Evolutionary conservation across 2,797 vertebrate species (phyloP).

Genomic region (Peromyscus attwateri): DNA sequence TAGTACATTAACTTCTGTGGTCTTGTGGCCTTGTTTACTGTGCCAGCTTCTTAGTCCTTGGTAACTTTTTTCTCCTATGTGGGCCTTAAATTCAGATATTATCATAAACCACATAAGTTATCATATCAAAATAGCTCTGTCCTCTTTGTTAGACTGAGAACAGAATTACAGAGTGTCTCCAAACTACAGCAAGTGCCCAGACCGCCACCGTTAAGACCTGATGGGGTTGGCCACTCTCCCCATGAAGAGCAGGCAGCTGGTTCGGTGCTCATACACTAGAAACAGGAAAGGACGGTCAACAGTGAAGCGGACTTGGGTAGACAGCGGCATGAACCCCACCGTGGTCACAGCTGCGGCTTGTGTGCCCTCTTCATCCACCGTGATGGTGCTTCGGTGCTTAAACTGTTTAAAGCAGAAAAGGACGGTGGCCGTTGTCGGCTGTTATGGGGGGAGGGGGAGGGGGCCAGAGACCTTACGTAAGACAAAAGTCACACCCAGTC

Average conservation of each 20-base stretch:
- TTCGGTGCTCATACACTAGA: slow-evolving; percentile 97
- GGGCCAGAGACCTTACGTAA: background rate
- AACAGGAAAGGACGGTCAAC: slow-evolving; percentile 96
- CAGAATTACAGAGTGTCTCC: slow-evolving; percentile 31
- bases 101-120: slow-evolving; percentile 1
- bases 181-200: background rate
- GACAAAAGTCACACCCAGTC: background rate
- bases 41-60: background rate
- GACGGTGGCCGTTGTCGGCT: background rate
- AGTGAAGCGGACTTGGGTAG: slow-evolving; percentile 94
- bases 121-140: slow-evolving; percentile 61
- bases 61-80: slow-evolving; percentile 46
- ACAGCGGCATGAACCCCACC: slow-evolving; percentile 97
- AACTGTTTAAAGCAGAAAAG: slow-evolving; percentile 89
- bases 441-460: background rate
- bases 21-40: background rate
- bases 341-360: slow-evolving; percentile 95
- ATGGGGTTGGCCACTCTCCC: slow-evolving; percentile 95
- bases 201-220: slow-evolving; percentile 83
- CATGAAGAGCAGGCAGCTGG: slow-evolving; percentile 96
- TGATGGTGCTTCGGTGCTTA: slow-evolving; percentile 97
- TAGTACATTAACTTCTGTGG: background rate
- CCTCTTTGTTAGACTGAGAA: slow-evolving; percentile 70
- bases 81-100: slow-evolving; percentile 44
- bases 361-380: slow-evolving; percentile 97